Evolutionary conservation across 2,113 vertebrate species (phyloP).

Genomic region (Phycodurus eques): DNA sequence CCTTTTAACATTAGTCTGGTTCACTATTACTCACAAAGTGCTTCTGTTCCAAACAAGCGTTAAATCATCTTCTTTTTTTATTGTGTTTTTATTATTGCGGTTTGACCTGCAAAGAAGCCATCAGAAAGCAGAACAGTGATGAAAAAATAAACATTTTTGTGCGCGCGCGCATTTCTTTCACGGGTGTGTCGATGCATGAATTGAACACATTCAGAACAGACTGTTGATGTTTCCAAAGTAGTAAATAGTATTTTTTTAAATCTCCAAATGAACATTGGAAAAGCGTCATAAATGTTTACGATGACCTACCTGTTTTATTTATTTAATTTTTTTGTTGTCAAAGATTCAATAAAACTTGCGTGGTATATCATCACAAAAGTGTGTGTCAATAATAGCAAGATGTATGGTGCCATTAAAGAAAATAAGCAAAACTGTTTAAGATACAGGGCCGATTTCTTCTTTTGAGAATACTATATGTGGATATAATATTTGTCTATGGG

Average conservation of each 20-base stretch:
- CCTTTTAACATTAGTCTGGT: neutral
- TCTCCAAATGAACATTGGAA: conserved; percentile 48
- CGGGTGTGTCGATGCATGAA: conserved; percentile 64
- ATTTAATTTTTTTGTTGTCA: conserved; percentile 33
- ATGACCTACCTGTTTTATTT: conserved; percentile 54
- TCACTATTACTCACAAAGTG: conserved; percentile 2
- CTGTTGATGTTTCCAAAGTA: conserved; percentile 55
- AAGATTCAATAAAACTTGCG: conserved; percentile 1
- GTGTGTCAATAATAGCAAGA: neutral
- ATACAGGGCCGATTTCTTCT: neutral
- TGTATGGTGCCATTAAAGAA: conserved; percentile 3
- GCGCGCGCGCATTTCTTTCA: conserved; percentile 21
- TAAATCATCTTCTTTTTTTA: neutral
- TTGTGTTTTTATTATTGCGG: neutral
- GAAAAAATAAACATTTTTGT: conserved; percentile 5
- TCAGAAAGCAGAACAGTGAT: conserved; percentile 26
- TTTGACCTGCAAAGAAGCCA: conserved; percentile 23
- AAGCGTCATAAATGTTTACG: conserved; percentile 66
- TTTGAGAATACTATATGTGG: neutral
- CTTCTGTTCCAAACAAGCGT: neutral
- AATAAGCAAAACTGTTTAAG: neutral
- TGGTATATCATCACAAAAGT: neutral
- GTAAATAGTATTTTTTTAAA: conserved; percentile 68
- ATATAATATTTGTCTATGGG: neutral
- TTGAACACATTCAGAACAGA: conserved; percentile 56